Evolutionary conservation across 2,888 invertebrate genomes (phyloP).

Genomic region (Melangyna quadrimaculata): DNA sequence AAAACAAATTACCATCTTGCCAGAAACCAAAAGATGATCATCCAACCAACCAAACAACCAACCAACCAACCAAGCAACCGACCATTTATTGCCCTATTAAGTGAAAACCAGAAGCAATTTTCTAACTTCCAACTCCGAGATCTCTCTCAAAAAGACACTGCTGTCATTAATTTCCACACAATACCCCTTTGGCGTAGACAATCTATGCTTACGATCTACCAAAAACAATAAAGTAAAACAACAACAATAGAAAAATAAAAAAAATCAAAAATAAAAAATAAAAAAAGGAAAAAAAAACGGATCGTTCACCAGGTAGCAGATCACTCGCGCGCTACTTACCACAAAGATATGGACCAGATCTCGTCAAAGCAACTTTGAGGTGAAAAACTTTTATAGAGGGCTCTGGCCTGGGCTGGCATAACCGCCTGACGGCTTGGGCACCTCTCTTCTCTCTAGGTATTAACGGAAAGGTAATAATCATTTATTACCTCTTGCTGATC

Average conservation of each 20-base stretch:
- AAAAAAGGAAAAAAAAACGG: neutral
- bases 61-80: slow-evolving; percentile 29
- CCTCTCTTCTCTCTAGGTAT: neutral
- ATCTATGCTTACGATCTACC: slow-evolving; percentile 59
- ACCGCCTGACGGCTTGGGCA: neutral
- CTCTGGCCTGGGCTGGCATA: neutral
- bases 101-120: slow-evolving; percentile 70
- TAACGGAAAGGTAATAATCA: slow-evolving; percentile 56
- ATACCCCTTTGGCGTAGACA: slow-evolving; percentile 52
- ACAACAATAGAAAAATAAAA: neutral
- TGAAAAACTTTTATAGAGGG: slow-evolving; percentile 50
- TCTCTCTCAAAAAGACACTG: slow-evolving; percentile 51
- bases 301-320: slow-evolving; percentile 25
- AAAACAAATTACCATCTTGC: slow-evolving; percentile 60
- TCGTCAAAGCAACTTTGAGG: slow-evolving; percentile 42
- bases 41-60: slow-evolving; percentile 15
- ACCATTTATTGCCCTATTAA: slow-evolving; percentile 64
- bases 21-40: slow-evolving; percentile 22
- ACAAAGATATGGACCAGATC: slow-evolving; percentile 48
- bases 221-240: slow-evolving; percentile 29
- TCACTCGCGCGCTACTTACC: slow-evolving; percentile 46
- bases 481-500: slow-evolving; percentile 47
- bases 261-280: neutral
- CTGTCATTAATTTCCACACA: slow-evolving; percentile 67
- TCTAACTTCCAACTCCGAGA: slow-evolving; percentile 52